Conservation (phyloP, 2,888 invertebrate genomes). For the Melolontha melolontha region DNA sequence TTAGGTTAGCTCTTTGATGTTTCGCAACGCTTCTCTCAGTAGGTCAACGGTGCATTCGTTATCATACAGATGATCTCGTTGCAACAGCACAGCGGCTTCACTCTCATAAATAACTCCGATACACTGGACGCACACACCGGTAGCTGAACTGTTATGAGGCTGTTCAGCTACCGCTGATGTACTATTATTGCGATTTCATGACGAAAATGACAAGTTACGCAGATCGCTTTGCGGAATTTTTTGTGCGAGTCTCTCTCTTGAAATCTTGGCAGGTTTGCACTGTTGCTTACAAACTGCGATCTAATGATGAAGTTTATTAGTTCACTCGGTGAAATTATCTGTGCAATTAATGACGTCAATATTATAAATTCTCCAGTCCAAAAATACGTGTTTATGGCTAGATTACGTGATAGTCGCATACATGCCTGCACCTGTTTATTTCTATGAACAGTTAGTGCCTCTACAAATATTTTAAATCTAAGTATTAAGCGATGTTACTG, state of each 20-base stretch:
- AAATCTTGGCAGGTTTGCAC: not conserved
- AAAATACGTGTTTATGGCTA: not conserved
- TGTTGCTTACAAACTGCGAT: not conserved
- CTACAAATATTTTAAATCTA: too few species aligned
- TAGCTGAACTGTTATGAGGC: conserved; percentile 19
- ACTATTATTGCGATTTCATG: conserved; percentile 37
- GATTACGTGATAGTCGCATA: too few species aligned
- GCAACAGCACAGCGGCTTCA: conserved; percentile 23
- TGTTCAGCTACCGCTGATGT: conserved; percentile 24
- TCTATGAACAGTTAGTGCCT: too few species aligned
- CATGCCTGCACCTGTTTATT: too few species aligned
- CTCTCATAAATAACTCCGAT: conserved; percentile 32
- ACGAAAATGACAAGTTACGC: conserved; percentile 37
- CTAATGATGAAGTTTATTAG: conserved; percentile 19
- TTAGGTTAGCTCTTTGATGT: conserved; percentile 39
- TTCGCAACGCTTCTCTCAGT: conserved; percentile 39
- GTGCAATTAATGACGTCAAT: conserved; percentile 10
- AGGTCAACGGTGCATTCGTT: conserved; percentile 45
- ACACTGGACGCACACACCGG: conserved; percentile 20
- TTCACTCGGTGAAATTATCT: conserved; percentile 14
- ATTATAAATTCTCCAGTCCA: not conserved
- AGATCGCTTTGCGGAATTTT: not conserved
- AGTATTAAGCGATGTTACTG: too few species aligned
- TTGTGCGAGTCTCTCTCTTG: not conserved
- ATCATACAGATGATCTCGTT: conserved; percentile 39